Conservation (phyloP, 2,113 vertebrate species). For the Typhlomys cinereus region DNA sequence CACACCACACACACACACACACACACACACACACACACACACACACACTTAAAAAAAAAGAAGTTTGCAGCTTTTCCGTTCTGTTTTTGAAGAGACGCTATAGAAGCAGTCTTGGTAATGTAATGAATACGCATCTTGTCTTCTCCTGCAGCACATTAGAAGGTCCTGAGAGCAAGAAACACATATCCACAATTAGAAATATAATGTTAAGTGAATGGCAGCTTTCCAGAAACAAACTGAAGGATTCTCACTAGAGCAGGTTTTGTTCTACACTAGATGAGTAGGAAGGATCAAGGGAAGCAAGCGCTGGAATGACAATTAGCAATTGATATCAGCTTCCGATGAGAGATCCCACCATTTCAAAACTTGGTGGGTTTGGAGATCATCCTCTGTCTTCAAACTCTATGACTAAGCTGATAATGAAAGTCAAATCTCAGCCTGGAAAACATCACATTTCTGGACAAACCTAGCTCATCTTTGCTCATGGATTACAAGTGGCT, state of each 20-base stretch:
- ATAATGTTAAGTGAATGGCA: neutral
- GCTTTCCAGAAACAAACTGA: neutral
- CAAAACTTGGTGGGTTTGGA: neutral
- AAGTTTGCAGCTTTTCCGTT: fast-evolving
- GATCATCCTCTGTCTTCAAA: neutral
- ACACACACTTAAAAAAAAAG: no score
- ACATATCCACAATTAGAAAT: neutral
- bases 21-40: no score
- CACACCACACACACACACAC: no score
- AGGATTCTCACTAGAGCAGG: neutral
- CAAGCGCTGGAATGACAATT: neutral
- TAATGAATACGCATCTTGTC: neutral
- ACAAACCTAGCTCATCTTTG: neutral
- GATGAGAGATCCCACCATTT: neutral
- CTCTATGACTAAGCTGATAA: neutral
- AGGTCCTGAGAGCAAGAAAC: neutral
- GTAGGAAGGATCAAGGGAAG: neutral
- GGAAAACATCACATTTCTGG: neutral
- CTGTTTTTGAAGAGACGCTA: neutral
- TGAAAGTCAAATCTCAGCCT: neutral
- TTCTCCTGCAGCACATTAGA: neutral
- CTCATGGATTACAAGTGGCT: neutral
- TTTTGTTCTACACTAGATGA: neutral
- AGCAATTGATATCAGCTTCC: neutral
- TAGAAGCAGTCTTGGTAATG: neutral